These are phyloP conservation scores for Grammomys surdaster DNA, from an alignment of 2,113 vertebrate species.

Conservation along the genomic window DNA sequence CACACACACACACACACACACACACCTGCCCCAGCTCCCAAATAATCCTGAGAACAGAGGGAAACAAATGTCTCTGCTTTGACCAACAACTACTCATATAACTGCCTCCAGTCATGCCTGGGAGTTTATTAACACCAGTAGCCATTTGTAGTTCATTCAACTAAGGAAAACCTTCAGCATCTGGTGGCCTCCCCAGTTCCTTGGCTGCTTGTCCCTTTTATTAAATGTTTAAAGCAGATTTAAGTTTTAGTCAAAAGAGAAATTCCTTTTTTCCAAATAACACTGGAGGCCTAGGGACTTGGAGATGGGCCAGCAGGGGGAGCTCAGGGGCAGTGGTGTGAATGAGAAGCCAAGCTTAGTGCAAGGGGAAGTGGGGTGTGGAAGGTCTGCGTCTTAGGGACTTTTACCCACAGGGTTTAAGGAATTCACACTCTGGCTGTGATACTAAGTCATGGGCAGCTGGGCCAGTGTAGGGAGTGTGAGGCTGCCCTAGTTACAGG, in stretches of 20 bases:
- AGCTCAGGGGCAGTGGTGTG: neutral
- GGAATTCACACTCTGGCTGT: neutral
- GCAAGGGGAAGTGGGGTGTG: accelerated
- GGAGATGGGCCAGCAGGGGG: neutral
- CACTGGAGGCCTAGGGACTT: neutral
- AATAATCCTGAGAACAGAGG: neutral
- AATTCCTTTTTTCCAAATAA: neutral
- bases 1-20: neutral
- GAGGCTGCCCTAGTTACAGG: neutral
- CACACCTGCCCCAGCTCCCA: neutral
- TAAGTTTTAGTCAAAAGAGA: slow-evolving; percentile 31
- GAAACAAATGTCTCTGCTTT: neutral
- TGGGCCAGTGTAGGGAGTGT: accelerated
- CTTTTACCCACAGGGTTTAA: neutral
- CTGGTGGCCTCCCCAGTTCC: neutral
- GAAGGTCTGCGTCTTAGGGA: too few species aligned
- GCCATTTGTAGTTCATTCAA: neutral
- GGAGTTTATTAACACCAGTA: neutral
- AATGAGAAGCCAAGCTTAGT: accelerated
- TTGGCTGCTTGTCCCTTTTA: slow-evolving; percentile 30
- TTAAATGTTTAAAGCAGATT: slow-evolving; percentile 69
- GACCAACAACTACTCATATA: neutral
- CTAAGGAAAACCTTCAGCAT: neutral
- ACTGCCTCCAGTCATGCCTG: neutral
- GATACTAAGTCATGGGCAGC: neutral